phyloP scores from a whole-genome alignment of 2,113 vertebrate species.

The Macaca fascicularis region DNA sequence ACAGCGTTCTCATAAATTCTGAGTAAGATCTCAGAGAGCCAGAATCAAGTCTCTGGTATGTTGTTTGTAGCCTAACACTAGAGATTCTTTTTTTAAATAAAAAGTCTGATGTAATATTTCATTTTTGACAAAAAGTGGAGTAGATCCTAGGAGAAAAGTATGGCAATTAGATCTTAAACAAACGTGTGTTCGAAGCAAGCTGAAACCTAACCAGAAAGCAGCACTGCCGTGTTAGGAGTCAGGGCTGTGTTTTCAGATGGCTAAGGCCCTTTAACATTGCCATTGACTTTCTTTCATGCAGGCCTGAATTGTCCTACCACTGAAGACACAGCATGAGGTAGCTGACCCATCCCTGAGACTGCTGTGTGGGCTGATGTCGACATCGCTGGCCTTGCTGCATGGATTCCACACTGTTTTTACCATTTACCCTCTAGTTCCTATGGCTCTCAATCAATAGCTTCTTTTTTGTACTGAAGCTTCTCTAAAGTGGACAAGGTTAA shows the following conservation, averaged over 20 bases:
- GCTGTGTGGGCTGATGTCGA: not conserved
- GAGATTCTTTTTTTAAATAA: not conserved
- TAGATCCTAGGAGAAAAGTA: not conserved
- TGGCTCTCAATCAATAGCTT: conserved; percentile 35
- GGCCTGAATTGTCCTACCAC: not conserved
- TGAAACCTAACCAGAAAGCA: not conserved
- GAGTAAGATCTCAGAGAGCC: not conserved
- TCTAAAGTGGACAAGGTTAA: not conserved
- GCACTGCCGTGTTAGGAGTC: not conserved
- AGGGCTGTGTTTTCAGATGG: not conserved
- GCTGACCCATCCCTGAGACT: not conserved
- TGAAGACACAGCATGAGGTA: not conserved
- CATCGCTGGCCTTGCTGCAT: not conserved
- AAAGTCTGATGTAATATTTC: not conserved
- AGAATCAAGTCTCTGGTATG: not conserved
- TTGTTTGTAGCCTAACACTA: not conserved
- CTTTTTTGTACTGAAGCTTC: not conserved
- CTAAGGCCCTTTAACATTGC: not conserved
- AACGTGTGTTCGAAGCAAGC: not conserved
- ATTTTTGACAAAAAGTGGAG: not conserved
- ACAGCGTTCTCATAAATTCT: not conserved
- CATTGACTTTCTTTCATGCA: not conserved
- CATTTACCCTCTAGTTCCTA: not conserved
- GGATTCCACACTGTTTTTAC: not conserved
- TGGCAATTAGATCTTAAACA: conserved; percentile 16